phyloP scores from a whole-genome alignment of 2,113 vertebrate species.

The Ondatra zibethicus region DNA sequence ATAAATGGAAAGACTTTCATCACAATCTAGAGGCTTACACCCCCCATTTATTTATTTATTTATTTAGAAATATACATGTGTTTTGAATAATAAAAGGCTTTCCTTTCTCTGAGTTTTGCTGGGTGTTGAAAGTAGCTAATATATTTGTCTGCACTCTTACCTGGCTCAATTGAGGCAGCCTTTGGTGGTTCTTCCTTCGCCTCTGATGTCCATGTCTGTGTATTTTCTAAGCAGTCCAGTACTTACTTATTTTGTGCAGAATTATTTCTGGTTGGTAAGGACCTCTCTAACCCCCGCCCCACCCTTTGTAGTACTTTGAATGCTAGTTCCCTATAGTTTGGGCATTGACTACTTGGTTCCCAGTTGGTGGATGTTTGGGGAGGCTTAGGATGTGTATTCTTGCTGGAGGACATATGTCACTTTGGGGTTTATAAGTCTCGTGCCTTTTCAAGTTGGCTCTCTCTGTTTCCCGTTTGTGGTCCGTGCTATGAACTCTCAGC shows the following conservation, averaged over 20 bases:
- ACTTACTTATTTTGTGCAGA: not conserved
- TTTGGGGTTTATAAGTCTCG: not conserved
- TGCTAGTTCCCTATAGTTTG: not conserved
- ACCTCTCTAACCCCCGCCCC: not conserved
- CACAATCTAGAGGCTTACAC: not conserved
- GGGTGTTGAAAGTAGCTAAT: not conserved
- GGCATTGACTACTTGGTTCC: not conserved
- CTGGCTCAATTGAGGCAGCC: not conserved
- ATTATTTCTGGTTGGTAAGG: constrained; percentile 4
- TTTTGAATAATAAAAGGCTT: constrained; percentile 54
- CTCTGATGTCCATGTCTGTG: not conserved
- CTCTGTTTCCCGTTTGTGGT: not conserved
- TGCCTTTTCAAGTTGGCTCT: not conserved
- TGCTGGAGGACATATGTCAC: not conserved
- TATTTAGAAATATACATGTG: constrained; percentile 38
- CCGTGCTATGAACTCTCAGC: not conserved
- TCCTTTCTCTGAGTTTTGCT: constrained; percentile 7
- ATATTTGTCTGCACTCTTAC: constrained; percentile 6
- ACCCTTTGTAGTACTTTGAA: not conserved
- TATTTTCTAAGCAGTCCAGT: constrained; percentile 29
- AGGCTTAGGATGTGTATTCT: not conserved
- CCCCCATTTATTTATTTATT: not conserved
- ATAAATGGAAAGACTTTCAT: constrained; percentile 21
- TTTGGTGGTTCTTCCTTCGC: not conserved
- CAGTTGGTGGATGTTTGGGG: not conserved